Evolutionary conservation across 2,797 vertebrate species (phyloP).

Genomic region (Percopsis omiscomaycus): DNA sequence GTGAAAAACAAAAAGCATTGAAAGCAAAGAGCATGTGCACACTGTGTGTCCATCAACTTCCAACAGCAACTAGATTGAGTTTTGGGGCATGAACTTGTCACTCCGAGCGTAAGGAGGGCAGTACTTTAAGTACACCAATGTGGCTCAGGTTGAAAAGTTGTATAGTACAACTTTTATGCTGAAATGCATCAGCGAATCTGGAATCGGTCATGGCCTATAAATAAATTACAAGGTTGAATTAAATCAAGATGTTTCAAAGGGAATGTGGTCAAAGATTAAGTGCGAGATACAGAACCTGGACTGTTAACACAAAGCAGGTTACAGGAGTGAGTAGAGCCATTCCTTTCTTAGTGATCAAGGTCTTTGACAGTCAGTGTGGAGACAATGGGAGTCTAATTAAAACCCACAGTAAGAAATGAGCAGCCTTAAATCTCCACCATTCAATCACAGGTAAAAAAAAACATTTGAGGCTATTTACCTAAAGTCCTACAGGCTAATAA

Average conservation of each 20-base stretch:
- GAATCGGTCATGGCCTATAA: slow-evolving; percentile 52
- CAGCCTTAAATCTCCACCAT: slow-evolving; percentile 1
- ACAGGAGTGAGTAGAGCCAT: slow-evolving; percentile 23
- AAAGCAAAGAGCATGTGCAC: too few relatives aligned
- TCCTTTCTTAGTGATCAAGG: slow-evolving; percentile 38
- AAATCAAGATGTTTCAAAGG: slow-evolving; percentile 61
- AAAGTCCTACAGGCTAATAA: not conserved
- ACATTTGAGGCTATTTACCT: not conserved
- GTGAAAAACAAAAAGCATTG: too few relatives aligned
- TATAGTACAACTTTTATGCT: slow-evolving; percentile 5
- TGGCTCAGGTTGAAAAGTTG: too few relatives aligned
- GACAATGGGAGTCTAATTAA: not conserved
- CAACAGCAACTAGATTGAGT: too few relatives aligned
- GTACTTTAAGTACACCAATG: too few relatives aligned
- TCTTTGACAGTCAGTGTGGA: slow-evolving; percentile 16
- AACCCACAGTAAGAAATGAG: slow-evolving; percentile 8
- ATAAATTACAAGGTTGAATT: slow-evolving; percentile 55
- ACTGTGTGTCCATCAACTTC: too few relatives aligned
- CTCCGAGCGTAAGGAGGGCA: too few relatives aligned
- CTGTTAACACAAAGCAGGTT: slow-evolving; percentile 60
- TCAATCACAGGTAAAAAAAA: not conserved
- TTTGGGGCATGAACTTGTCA: too few relatives aligned
- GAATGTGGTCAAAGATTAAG: slow-evolving; percentile 64
- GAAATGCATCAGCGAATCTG: slow-evolving; percentile 45
- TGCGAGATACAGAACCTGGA: slow-evolving; percentile 52